phyloP scores from a whole-genome alignment of 2,113 vertebrate species.

The Erinaceus europaeus region DNA sequence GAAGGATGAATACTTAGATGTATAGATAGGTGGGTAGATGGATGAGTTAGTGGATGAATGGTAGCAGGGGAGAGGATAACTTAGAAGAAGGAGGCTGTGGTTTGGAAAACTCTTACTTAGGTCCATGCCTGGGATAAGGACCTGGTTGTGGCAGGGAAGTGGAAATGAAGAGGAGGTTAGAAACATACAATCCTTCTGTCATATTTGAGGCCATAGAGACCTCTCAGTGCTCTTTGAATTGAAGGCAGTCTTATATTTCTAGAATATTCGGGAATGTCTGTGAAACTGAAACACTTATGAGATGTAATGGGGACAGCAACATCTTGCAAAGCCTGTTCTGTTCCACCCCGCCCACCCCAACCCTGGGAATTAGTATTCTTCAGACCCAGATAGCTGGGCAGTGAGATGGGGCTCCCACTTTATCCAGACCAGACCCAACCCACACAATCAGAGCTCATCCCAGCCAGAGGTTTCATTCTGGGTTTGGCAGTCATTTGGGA shows the following conservation, averaged over 20 bases:
- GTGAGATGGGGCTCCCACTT: accelerated
- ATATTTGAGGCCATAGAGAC: not conserved
- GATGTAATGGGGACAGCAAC: slow-evolving; percentile 29
- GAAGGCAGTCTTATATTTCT: not conserved
- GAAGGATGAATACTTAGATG: not conserved
- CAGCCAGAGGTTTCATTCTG: slow-evolving; percentile 71
- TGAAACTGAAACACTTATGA: slow-evolving; percentile 16
- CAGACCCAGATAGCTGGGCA: not conserved
- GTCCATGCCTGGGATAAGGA: too few relatives aligned
- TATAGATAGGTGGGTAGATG: not conserved
- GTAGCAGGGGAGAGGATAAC: not conserved
- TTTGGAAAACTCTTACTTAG: not conserved
- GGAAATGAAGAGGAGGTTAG: accelerated
- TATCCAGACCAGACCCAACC: not conserved
- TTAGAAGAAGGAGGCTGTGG: not conserved
- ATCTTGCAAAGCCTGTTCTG: not conserved
- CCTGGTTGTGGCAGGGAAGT: accelerated
- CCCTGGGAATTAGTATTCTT: not conserved
- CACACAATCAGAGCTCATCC: not conserved
- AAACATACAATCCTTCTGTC: not conserved
- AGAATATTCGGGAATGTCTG: not conserved
- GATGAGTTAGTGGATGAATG: not conserved
- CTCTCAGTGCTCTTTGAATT: not conserved
- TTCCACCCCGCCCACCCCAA: not conserved
- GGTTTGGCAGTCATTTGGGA: slow-evolving; percentile 77